Evolutionary conservation across 2,797 vertebrate species (phyloP).

Genomic region (Oophaga sylvatica): DNA sequence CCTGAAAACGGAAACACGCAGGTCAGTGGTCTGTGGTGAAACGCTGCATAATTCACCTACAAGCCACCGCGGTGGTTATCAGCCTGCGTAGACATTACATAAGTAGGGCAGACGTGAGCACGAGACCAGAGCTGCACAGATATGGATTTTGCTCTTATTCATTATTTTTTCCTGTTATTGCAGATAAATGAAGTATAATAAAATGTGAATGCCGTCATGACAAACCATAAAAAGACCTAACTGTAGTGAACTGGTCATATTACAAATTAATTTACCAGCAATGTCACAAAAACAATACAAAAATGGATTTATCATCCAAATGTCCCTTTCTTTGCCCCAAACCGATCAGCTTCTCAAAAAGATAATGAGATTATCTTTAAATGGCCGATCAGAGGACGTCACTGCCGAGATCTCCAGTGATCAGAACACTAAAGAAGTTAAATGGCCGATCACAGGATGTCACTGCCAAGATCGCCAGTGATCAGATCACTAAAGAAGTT

Average conservation of each 20-base stretch:
- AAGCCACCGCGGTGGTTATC: slow-evolving; percentile 15
- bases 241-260: background rate
- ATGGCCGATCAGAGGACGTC: too few relatives aligned
- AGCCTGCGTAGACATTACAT: slow-evolving; percentile 41
- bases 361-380: too few relatives aligned
- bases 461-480: too few relatives aligned
- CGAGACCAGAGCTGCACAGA: background rate
- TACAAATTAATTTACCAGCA: slow-evolving; percentile 1
- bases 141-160: slow-evolving; percentile 28
- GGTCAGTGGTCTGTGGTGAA: slow-evolving; percentile 22
- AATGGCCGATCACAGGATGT: too few relatives aligned
- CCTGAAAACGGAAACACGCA: slow-evolving; percentile 6
- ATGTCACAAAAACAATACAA: background rate
- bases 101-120: slow-evolving; percentile 38
- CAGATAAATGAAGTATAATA: background rate
- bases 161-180: background rate
- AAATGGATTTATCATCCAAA: background rate
- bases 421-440: too few relatives aligned
- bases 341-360: too few relatives aligned
- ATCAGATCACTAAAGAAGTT: too few relatives aligned
- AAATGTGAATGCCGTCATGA: background rate
- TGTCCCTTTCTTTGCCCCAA: too few relatives aligned
- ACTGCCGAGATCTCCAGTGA: too few relatives aligned
- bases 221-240: background rate
- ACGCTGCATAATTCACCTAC: slow-evolving; percentile 20